Base-by-base conservation (phyloP, 2,797 vertebrate genomes). In the Cynodonichthys magdalenae region DNA sequence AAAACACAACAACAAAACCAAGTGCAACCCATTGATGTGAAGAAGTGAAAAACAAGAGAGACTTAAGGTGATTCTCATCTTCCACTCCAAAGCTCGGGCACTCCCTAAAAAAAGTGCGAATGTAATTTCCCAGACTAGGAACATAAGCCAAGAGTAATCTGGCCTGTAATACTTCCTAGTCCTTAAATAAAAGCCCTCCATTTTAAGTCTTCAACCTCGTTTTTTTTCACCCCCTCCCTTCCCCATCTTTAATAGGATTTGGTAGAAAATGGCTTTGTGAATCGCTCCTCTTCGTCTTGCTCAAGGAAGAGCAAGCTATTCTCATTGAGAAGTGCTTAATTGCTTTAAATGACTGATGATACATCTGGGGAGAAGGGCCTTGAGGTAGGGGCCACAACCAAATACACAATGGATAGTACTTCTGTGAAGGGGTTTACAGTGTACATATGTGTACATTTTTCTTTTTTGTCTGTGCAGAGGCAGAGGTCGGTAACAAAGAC, bases 311-410 rank as follows among this genome's bases (percentile, higher is more conserved):
- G 80, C 63, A 20, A 71, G 61, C 85, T 87, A 89, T 92, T 91
- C 89, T 92, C 90, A 92, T 90, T 92, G 92, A 91, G 89, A 90
- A 93, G 86, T 91, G 88, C 88, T 94, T 94, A 94, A 94, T 94
- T 94, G 93, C 88, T 91, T 94, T 88, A 92, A 92, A 93, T 94
- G 92, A 94, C 92, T 93, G 92, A 94, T 93, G 93, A 92, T 92
- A 88, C 86, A 90, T 87, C 70, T 79, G 36, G 58, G 66, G 76
- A 87, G 85, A 89, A 83, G 80, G 87, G 87, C 87, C 89, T 90
- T 89, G 87, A 91, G 88, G 83, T 75, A 78, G 78, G 80, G 86
- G 79, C 84, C 86, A 86, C 82, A 85, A 75, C 80, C 72, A 79
- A 74, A 71, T 82, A 75, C 81, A 90, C 84, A 89, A 90, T 83